Evolutionary conservation across 37 sponge, comb jelly and placozoan genomes (phyloP).

Genomic region (Lycopodina hypogea): DNA sequence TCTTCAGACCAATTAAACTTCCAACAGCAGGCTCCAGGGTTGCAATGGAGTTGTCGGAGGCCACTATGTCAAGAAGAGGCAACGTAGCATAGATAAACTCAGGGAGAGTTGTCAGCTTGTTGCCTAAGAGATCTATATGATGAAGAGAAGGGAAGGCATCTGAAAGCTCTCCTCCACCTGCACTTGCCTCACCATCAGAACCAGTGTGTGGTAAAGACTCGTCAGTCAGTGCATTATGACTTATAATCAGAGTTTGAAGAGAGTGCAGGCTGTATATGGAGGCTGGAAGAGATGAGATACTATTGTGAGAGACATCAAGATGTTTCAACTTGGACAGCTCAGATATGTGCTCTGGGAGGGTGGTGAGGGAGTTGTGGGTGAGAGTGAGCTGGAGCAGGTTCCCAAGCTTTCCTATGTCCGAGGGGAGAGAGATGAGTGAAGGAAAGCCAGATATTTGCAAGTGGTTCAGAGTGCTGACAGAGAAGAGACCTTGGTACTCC

Average conservation of each 20-base stretch:
- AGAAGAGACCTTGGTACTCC: slow-evolving; percentile 18
- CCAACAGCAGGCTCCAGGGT: slow-evolving; percentile 24
- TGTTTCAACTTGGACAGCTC: slow-evolving; percentile 43
- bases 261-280: slow-evolving; percentile 45
- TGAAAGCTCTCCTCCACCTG: neutral
- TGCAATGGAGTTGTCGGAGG: slow-evolving; percentile 51
- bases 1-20: slow-evolving; percentile 26
- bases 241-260: slow-evolving; percentile 64
- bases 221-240: slow-evolving; percentile 51
- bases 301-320: slow-evolving; percentile 74
- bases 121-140: slow-evolving; percentile 55
- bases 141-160: slow-evolving; percentile 52
- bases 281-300: slow-evolving; percentile 51
- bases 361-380: slow-evolving; percentile 36
- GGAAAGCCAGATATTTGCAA: slow-evolving; percentile 64
- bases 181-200: neutral
- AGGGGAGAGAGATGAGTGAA: slow-evolving; percentile 11
- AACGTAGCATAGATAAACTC: slow-evolving; percentile 30
- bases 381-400: slow-evolving; percentile 53
- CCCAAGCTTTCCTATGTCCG: slow-evolving; percentile 39
- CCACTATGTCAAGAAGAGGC: slow-evolving; percentile 46
- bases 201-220: slow-evolving; percentile 50
- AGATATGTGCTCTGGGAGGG: slow-evolving; percentile 59
- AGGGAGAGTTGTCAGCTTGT: slow-evolving; percentile 59
- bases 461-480: slow-evolving; percentile 51